Base-by-base conservation (phyloP, 2,113 vertebrate genomes). In the Neodontobutis hainanensis region DNA sequence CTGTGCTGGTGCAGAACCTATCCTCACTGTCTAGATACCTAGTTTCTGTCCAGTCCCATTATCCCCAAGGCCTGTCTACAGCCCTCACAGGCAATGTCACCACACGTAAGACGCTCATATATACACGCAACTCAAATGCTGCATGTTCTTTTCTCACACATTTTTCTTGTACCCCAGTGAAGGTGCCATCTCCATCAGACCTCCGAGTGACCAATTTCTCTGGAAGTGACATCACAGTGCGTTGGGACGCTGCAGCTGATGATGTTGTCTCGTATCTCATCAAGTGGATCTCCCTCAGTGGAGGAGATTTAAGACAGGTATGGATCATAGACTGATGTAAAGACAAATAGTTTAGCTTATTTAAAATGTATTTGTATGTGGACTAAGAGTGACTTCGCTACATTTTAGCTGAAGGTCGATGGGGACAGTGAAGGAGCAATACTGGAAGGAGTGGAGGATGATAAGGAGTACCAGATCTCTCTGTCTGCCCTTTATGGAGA, bases 181-280 rank as follows among this genome's bases (percentile, higher is more conserved):
- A 93, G 84, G 95, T 95, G 3, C 95, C 96, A 0, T 77, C 95
- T 0, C 95, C 95, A 0, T 92, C 87, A 0, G 93, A 93, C 2
- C 85, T 97, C 71, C 92, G 92, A 42, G 94, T 96, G 45, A 90
- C 90, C 0, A 95, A 96, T 72, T 94, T 96, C 82, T 93, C 94
- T 0, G 94, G 92, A 58, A 92, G 78, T 58, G 80, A 92, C 2
- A 92, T 94, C 65, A 93, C 77, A 0, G 93, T 97, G 61, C 87
- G 87, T 14, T 98, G 96, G 96, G 92, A 91, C 42, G 85, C 94
- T 0, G 93, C 94, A 1, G 94, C 93, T 0, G 92, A 94, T 0
- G 95, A 96, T 0, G 95, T 97, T 3, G 91, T 94, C 3, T 94
- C 94, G 6, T 96, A 97, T 53, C 93, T 96, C 83, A 95, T 97